Conservation (phyloP, 2,113 vertebrate genomes). For the Protomyctophum bolini region DNA sequence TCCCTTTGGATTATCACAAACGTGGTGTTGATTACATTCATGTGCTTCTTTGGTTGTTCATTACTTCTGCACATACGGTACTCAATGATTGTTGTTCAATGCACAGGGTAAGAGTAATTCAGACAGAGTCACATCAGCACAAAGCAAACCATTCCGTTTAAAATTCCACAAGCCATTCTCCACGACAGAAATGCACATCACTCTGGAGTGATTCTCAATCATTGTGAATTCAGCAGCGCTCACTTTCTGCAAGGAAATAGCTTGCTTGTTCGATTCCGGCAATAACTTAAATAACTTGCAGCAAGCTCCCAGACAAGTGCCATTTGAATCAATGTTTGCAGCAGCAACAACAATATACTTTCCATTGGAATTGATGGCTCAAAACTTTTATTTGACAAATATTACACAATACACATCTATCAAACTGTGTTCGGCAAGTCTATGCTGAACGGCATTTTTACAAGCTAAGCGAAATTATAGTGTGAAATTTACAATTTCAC, state of each 20-base stretch:
- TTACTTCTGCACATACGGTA: constrained; percentile 25
- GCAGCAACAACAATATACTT: constrained; percentile 32
- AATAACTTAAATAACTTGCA: constrained; percentile 50
- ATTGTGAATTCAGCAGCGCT: constrained; percentile 50
- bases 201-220: constrained; percentile 51
- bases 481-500: too few relatives aligned
- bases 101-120: constrained; percentile 46
- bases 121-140: constrained; percentile 58
- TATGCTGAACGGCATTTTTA: constrained; percentile 12
- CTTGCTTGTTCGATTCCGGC: constrained; percentile 57
- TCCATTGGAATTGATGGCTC: constrained; percentile 28
- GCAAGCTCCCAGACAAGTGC: constrained; percentile 46
- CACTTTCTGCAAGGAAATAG: constrained; percentile 52
- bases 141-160: constrained; percentile 56
- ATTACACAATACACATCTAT: constrained; percentile 37
- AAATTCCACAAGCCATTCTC: constrained; percentile 48
- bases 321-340: constrained; percentile 54
- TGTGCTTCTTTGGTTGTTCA: constrained; percentile 31
- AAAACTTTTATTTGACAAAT: constrained; percentile 48
- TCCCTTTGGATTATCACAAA: background rate
- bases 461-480: constrained; percentile 3
- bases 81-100: too few relatives aligned
- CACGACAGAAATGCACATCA: constrained; percentile 52
- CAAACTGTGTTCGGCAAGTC: constrained; percentile 11
- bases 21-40: background rate